phyloP scores from a whole-genome alignment of 2,797 vertebrate species.

The Cirrhinus molitorella region DNA sequence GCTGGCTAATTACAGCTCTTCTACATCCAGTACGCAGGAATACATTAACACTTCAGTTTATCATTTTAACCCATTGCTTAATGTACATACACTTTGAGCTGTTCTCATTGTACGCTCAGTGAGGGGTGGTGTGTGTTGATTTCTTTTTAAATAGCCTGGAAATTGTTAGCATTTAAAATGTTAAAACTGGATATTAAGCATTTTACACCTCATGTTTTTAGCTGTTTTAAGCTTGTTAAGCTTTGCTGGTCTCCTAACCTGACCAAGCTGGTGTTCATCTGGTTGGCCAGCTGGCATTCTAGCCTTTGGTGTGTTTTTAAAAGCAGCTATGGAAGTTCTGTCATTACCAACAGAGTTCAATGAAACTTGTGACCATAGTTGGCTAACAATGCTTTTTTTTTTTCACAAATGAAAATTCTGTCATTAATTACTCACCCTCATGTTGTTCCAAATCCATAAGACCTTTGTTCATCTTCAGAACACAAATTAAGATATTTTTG shows the following conservation, averaged over 20 bases:
- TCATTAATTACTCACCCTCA: too few species aligned
- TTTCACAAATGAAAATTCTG: neutral
- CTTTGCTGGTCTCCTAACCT: neutral
- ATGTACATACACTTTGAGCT: slow-evolving; percentile 1
- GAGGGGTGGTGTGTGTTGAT: neutral
- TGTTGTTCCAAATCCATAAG: too few species aligned
- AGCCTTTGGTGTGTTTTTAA: neutral
- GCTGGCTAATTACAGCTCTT: slow-evolving; percentile 69
- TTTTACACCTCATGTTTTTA: neutral
- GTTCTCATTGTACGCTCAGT: slow-evolving; percentile 1
- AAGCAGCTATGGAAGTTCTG: neutral
- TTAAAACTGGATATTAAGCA: neutral
- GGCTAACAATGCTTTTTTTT: neutral
- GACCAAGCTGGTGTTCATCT: neutral
- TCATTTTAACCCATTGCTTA: slow-evolving; percentile 35
- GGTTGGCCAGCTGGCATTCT: neutral
- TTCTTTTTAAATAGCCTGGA: neutral
- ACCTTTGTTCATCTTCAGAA: too few species aligned
- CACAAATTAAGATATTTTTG: too few species aligned
- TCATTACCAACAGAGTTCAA: neutral
- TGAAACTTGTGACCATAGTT: neutral
- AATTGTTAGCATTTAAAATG: neutral
- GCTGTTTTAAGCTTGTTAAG: neutral
- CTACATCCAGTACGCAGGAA: slow-evolving; percentile 60
- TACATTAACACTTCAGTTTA: slow-evolving; percentile 64